Percentiles rank a stretch among this genome's conserved stretches.
These are phyloP conservation scores for Dallia pectoralis DNA, from an alignment of 2,797 vertebrate genomes.

Conservation along the genomic window DNA sequence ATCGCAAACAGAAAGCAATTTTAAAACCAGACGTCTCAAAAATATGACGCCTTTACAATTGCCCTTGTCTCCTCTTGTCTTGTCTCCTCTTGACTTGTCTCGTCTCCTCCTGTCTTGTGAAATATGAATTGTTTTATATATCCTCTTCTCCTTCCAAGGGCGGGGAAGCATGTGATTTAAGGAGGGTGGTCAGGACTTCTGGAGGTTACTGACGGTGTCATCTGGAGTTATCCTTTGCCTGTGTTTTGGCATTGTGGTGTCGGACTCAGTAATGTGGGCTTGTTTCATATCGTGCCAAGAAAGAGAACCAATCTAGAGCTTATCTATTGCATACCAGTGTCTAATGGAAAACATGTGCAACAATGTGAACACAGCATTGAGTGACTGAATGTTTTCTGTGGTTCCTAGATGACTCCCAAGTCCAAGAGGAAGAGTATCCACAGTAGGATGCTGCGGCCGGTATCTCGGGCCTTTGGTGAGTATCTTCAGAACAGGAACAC, in stretches of 20 bases:
- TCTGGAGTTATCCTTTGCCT: too few relatives aligned
- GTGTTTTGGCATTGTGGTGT: too few relatives aligned
- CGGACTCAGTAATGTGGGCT: too few relatives aligned
- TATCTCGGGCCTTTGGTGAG: slow-evolving; percentile 95
- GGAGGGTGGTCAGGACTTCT: background rate
- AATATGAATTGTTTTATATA: background rate
- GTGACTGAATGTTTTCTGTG: slow-evolving; percentile 10
- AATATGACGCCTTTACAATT: background rate
- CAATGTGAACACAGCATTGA: background rate
- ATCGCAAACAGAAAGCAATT: background rate
- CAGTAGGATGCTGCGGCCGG: slow-evolving; percentile 95
- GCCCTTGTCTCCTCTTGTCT: background rate
- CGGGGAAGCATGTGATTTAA: background rate
- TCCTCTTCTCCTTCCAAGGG: too few relatives aligned
- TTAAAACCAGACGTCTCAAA: background rate
- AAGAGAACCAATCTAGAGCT: too few relatives aligned
- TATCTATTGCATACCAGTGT: background rate
- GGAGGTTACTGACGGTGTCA: background rate
- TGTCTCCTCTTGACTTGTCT: background rate
- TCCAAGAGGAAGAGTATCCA: slow-evolving; percentile 98
- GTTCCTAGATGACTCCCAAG: slow-evolving; percentile 92
- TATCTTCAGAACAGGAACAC: slow-evolving; percentile 5
- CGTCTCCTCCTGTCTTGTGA: background rate
- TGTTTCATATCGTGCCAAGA: background rate
- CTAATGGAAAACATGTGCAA: background rate